Conservation (phyloP, 1,140 invertebrate genomes). For the Aplysia californica region DNA sequence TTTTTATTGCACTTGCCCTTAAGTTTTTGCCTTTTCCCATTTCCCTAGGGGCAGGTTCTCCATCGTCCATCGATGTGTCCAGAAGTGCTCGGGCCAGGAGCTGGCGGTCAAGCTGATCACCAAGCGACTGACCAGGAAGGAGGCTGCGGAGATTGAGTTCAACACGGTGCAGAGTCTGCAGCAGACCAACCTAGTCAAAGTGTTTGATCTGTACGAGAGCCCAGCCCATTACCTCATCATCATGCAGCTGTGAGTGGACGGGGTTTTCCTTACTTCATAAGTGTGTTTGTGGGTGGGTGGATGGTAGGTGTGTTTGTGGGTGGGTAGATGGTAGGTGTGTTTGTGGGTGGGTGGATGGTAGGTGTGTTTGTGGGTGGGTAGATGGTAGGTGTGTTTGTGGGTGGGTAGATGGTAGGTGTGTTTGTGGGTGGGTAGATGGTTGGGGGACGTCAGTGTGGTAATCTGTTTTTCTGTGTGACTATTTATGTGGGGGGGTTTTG, state of each 20-base stretch:
- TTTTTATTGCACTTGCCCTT: too few species aligned
- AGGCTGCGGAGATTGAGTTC: slow-evolving; percentile 73
- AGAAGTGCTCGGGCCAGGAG: slow-evolving; percentile 77
- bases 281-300: too few species aligned
- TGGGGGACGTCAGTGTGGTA: too few species aligned
- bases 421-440: too few species aligned
- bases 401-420: too few species aligned
- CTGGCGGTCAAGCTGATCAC: slow-evolving; percentile 82
- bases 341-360: too few species aligned
- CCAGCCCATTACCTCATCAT: slow-evolving; percentile 80
- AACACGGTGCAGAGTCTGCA: slow-evolving; percentile 77
- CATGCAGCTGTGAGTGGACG: slow-evolving; percentile 77
- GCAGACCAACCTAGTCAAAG: slow-evolving; percentile 78
- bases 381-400: too few species aligned
- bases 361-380: too few species aligned
- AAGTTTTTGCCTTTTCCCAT: not conserved
- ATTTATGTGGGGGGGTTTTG: too few species aligned
- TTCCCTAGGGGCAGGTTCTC: slow-evolving; percentile 73
- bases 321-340: too few species aligned
- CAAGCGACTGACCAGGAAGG: slow-evolving; percentile 71
- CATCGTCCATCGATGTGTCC: slow-evolving; percentile 65
- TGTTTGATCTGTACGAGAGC: slow-evolving; percentile 81
- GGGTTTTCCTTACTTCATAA: not conserved
- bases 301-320: too few species aligned
- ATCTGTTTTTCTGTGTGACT: too few species aligned